A percentile compares a stretch with the other conserved stretches of the same genome.
phyloP scores from a whole-genome alignment of 1,140 invertebrate genomes.

The Brachionus rubens region DNA sequence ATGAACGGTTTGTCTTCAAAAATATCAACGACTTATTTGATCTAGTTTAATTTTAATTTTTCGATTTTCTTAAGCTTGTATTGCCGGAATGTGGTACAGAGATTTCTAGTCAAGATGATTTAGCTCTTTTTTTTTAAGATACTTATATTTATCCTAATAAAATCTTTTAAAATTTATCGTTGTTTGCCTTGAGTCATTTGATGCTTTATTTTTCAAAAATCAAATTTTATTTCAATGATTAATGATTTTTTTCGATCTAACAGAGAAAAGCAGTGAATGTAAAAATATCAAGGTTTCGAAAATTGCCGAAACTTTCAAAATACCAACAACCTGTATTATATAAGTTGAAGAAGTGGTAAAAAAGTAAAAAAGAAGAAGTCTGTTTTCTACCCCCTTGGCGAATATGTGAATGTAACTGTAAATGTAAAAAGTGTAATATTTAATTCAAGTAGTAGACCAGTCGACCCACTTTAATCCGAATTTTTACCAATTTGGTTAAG shows the following conservation, averaged over 20 bases:
- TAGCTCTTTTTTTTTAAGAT: background rate
- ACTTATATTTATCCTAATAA: no score
- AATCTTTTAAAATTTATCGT: background rate
- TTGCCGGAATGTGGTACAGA: constrained; percentile 23
- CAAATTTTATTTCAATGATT: background rate
- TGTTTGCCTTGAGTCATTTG: background rate
- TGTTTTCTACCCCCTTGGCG: no score
- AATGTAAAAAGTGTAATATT: no score
- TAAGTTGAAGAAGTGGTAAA: no score
- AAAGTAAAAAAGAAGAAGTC: no score
- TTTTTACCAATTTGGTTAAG: no score
- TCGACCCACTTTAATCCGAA: no score
- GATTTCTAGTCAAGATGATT: background rate
- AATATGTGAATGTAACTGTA: no score
- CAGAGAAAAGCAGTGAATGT: background rate
- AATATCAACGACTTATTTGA: background rate
- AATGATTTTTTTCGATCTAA: constrained; percentile 21
- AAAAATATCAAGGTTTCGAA: background rate
- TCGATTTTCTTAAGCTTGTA: constrained; percentile 1
- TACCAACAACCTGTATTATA: no score
- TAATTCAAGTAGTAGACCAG: no score
- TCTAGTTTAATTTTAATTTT: background rate
- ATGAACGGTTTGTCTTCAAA: constrained; percentile 67
- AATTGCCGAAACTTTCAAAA: no score
- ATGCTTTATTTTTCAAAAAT: no score